Conservation (phyloP, 2,888 invertebrate genomes). For the Himalopsyche japonica region DNA sequence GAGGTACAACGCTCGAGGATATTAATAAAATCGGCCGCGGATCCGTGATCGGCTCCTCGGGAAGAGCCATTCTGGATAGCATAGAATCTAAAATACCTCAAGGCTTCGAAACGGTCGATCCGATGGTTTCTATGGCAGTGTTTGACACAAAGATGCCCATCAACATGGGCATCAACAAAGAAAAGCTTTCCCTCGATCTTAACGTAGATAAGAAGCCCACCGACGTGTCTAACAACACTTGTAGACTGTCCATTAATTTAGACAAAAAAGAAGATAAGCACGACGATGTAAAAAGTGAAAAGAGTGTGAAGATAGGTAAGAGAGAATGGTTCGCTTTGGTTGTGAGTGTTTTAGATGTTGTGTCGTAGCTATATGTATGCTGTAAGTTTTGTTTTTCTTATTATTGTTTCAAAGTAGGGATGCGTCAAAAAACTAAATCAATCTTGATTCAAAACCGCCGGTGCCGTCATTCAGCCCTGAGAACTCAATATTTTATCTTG, state of each 20-base stretch:
- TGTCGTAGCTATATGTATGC: background rate
- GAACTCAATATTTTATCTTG: too few species aligned
- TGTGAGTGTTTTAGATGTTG: background rate
- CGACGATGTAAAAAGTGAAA: conserved; percentile 29
- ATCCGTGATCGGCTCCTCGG: background rate
- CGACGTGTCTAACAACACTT: conserved; percentile 35
- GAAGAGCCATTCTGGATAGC: background rate
- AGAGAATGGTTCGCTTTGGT: background rate
- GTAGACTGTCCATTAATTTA: conserved; percentile 36
- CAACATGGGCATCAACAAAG: conserved; percentile 13
- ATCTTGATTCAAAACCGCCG: too few species aligned
- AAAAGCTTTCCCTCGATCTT: conserved; percentile 33
- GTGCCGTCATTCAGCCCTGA: too few species aligned
- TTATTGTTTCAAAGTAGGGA: too few species aligned
- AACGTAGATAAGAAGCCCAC: conserved; percentile 30
- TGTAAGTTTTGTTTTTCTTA: background rate
- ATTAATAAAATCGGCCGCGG: background rate
- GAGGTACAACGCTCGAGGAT: conserved; percentile 42
- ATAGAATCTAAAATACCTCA: conserved; percentile 23
- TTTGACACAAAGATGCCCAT: conserved; percentile 25
- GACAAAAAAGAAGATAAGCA: conserved; percentile 29
- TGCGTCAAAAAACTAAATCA: too few species aligned
- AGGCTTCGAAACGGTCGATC: conserved; percentile 23
- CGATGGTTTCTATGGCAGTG: conserved; percentile 16
- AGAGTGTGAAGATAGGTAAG: background rate